These are phyloP conservation scores for Carposina sasakii DNA, from an alignment of 1,140 invertebrate species.

Conservation along the genomic window DNA sequence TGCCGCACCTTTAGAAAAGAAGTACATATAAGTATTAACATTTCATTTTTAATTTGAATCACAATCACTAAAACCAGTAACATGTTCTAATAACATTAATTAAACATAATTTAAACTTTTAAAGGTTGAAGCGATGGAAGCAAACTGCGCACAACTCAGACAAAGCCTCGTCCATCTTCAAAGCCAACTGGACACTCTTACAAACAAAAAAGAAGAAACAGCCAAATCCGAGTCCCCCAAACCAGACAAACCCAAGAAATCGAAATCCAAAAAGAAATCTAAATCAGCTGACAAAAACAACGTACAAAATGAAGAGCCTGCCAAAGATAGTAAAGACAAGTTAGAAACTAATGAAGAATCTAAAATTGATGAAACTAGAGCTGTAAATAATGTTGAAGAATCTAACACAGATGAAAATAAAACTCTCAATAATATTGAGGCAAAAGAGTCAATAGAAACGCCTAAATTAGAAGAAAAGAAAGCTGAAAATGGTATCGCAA, in stretches of 20 bases:
- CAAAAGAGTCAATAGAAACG: neutral
- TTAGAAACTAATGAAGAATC: constrained; percentile 17
- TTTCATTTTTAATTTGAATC: no score
- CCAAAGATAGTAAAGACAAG: constrained; percentile 34
- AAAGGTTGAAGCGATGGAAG: constrained; percentile 74
- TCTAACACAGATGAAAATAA: constrained; percentile 7
- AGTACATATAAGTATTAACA: no score
- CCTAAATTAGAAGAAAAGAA: neutral
- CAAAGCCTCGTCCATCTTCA: constrained; percentile 75
- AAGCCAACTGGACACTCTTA: constrained; percentile 70
- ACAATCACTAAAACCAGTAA: no score
- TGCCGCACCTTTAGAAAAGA: no score
- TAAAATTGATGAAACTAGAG: constrained; percentile 21
- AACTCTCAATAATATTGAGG: neutral
- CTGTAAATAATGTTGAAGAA: constrained; percentile 12
- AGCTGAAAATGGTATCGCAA: constrained; percentile 3
- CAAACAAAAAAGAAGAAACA: constrained; percentile 33
- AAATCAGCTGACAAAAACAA: constrained; percentile 39
- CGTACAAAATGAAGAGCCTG: constrained; percentile 27
- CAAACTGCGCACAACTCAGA: constrained; percentile 74
- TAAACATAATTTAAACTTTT: neutral
- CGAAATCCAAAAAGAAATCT: constrained; percentile 58
- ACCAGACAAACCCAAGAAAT: constrained; percentile 50
- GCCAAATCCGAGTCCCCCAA: constrained; percentile 49
- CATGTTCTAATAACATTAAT: no score